Conservation (phyloP, 2,797 vertebrate genomes). For the Hyperoplus immaculatus region DNA sequence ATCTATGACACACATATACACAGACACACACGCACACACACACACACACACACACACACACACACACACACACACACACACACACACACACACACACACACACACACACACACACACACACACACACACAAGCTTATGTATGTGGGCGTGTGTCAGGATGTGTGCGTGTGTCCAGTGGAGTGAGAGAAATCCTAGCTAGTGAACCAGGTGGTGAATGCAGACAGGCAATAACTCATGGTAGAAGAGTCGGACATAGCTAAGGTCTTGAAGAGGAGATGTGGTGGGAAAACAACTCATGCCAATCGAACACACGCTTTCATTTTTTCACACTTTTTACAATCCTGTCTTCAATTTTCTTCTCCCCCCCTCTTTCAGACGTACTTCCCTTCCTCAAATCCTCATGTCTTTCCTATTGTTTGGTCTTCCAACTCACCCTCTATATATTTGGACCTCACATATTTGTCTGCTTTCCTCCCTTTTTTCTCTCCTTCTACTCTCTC, state of each 20-base stretch:
- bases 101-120: no score
- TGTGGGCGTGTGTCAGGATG: constrained; percentile 35
- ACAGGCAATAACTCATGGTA: constrained; percentile 75
- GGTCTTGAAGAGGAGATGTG: constrained; percentile 43
- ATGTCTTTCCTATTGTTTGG: neutral
- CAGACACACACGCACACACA: constrained; percentile 14
- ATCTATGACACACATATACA: constrained; percentile 22
- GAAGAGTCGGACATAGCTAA: constrained; percentile 63
- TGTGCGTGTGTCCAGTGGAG: constrained; percentile 61
- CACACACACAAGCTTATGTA: neutral
- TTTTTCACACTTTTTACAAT: constrained; percentile 28
- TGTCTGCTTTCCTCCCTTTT: constrained; percentile 20
- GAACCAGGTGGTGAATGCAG: constrained; percentile 78
- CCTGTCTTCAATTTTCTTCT: neutral
- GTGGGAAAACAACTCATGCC: constrained; percentile 39
- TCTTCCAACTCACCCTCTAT: neutral
- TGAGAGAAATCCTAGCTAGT: constrained; percentile 77
- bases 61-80: no score
- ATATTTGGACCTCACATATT: neutral
- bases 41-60: no score
- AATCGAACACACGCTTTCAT: constrained; percentile 21
- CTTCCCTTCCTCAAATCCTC: neutral
- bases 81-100: no score
- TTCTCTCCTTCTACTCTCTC: constrained; percentile 7
- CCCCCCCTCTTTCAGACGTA: neutral